Evolutionary conservation across 1,140 invertebrate species (phyloP), one percentile per base, ranked within the genome.

Genomic region (Ylistrum balloti): DNA sequence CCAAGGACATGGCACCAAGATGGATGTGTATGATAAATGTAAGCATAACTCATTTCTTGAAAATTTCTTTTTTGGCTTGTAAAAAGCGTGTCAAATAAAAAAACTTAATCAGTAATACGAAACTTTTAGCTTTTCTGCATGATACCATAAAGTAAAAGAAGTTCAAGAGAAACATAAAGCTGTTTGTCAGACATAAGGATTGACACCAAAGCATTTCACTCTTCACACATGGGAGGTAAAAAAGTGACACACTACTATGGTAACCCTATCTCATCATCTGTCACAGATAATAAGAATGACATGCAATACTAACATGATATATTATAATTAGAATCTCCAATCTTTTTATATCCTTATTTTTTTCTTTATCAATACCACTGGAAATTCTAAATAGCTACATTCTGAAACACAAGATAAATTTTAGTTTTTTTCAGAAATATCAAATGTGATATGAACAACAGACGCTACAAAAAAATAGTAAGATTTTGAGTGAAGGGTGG

Each of bases 181-280:
- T 28, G n/a, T n/a, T 74, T 74, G 56, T 74, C 56, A 74, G 56
- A 74, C 56, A 74, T 17, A 74, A 74, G 56, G 28, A n/a, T 74
- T 74, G 56, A 74, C 56, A 74, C 41, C n/a, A n/a, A n/a, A n/a
- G 56, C 56, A 74, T 74, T 74, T 74, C 56, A 74, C 56, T 74
- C 56, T 74, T 74, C 56, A 74, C 22, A 74, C 56, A 74, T 74
- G 56, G 56, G 56, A 74, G 56, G 56, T 74, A 74, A 74, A 74
- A n/a, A 74, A 74, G 56, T 74, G 56, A 74, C 56, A 74, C 56
- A 74, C 22, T 74, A n/a, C 56, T 17, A 74, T 74, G 56, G 56
- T 74, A 74, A 74, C 56, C n/a, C 56, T 74, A 74, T 28, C 56
- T n/a, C 56, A 74, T 74, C 56, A 74, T 17, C 56, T 74, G 56